Evolutionary conservation across 2,113 vertebrate genomes (phyloP).

Genomic region (Sylvicapra grimmia): DNA sequence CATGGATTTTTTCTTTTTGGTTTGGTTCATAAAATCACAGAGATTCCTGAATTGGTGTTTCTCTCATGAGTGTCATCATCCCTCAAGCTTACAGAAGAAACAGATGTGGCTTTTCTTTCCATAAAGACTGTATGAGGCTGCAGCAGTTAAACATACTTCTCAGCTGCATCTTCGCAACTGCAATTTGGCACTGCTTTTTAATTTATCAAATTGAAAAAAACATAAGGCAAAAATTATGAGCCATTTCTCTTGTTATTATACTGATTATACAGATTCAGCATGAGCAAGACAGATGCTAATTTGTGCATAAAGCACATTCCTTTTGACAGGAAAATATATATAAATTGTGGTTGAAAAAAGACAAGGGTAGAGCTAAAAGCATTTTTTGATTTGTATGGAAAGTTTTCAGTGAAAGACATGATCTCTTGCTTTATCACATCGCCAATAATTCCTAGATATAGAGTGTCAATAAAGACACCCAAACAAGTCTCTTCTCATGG

Average conservation of each 20-base stretch:
- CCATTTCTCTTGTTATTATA: slow-evolving; percentile 34
- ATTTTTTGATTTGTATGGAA: neutral
- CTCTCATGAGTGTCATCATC: neutral
- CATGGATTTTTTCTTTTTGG: slow-evolving; percentile 32
- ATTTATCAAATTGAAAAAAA: slow-evolving; percentile 57
- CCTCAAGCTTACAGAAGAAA: slow-evolving; percentile 13
- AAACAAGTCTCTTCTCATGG: neutral
- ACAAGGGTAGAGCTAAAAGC: neutral
- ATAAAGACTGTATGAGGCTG: neutral
- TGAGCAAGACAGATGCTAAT: slow-evolving; percentile 59
- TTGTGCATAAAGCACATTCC: slow-evolving; percentile 8
- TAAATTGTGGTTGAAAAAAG: neutral
- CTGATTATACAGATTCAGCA: slow-evolving; percentile 47
- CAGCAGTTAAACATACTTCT: neutral
- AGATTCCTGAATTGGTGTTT: slow-evolving; percentile 19
- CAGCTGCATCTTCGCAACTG: slow-evolving; percentile 16
- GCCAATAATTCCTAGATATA: neutral
- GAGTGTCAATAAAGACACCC: slow-evolving; percentile 1
- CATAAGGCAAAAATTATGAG: slow-evolving; percentile 53
- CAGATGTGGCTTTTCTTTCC: slow-evolving; percentile 50
- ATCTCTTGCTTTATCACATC: neutral
- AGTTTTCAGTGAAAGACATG: slow-evolving; percentile 16
- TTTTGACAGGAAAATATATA: slow-evolving; percentile 45
- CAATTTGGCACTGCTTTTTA: slow-evolving; percentile 23
- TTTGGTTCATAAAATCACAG: slow-evolving; percentile 37